These are phyloP conservation scores for Tetraodon nigroviridis DNA, from an alignment of 2,113 vertebrate species.

Conservation along the genomic window DNA sequence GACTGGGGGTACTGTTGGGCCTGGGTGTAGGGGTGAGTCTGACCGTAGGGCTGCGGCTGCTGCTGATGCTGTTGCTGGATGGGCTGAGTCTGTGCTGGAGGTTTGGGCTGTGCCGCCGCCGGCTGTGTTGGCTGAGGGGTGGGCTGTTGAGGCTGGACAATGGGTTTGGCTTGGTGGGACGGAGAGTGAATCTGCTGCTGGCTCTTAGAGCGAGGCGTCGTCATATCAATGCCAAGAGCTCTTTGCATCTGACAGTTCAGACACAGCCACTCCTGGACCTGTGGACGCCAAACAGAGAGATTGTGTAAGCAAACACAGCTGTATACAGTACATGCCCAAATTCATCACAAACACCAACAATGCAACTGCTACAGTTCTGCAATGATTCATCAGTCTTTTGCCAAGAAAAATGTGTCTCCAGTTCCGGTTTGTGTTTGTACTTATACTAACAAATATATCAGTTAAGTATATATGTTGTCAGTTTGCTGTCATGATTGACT, in stretches of 20 bases:
- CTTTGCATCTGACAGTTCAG: conserved; percentile 99
- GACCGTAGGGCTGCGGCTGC: conserved; percentile 42
- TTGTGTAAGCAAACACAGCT: too few species aligned
- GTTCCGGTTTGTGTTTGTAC: too few species aligned
- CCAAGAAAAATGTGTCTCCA: too few species aligned
- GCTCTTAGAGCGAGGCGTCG: conserved; percentile 91
- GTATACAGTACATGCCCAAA: too few species aligned
- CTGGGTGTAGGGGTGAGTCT: conserved; percentile 46
- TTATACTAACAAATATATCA: too few species aligned
- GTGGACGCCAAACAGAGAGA: conserved; percentile 37
- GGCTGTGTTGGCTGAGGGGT: conserved; percentile 54
- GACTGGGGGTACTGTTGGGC: conserved; percentile 40
- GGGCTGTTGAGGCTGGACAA: conserved; percentile 64
- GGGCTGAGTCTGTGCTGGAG: conserved; percentile 56
- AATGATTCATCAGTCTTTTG: too few species aligned
- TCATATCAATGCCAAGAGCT: conserved; percentile 98
- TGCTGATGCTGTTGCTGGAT: conserved; percentile 31
- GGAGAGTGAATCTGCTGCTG: conserved; percentile 93
- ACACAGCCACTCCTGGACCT: conserved; percentile 98
- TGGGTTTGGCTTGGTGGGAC: conserved; percentile 75
- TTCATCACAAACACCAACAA: too few species aligned
- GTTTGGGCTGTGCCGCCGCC: conserved; percentile 52
- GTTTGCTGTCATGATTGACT: too few species aligned
- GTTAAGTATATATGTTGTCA: too few species aligned
- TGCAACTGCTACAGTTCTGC: too few species aligned